These are phyloP conservation scores for Vombatus ursinus DNA, from an alignment of 2,113 vertebrate species.

Conservation along the genomic window DNA sequence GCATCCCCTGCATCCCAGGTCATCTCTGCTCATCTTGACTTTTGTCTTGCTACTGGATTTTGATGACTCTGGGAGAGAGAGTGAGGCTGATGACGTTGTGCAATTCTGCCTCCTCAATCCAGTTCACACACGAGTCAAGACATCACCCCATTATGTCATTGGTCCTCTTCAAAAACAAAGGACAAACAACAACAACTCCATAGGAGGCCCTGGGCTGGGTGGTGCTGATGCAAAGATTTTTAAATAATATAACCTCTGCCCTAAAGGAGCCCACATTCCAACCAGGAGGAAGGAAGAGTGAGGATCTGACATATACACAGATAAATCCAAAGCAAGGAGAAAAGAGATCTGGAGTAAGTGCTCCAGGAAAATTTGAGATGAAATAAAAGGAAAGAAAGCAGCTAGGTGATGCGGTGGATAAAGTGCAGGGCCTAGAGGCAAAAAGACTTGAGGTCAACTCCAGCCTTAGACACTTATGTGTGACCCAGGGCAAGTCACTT, in stretches of 20 bases:
- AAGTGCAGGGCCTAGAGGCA: not conserved
- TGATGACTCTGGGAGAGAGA: not conserved
- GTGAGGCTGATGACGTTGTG: too few species aligned
- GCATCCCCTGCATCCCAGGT: not conserved
- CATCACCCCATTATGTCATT: not conserved
- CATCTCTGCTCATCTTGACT: not conserved
- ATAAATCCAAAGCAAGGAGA: too few species aligned
- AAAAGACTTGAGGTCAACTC: too few species aligned
- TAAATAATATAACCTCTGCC: too few species aligned
- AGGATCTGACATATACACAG: too few species aligned
- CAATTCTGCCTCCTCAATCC: too few species aligned
- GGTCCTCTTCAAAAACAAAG: not conserved
- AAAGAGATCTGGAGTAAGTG: too few species aligned
- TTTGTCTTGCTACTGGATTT: not conserved
- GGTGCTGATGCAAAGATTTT: too few species aligned
- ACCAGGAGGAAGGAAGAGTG: too few species aligned
- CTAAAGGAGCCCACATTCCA: too few species aligned
- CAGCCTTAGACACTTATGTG: not conserved
- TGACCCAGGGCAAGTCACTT: too few species aligned
- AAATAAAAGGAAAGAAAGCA: not conserved
- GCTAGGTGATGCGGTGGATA: not conserved
- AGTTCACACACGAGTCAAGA: not conserved
- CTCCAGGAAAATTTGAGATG: too few species aligned
- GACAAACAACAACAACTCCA: not conserved
- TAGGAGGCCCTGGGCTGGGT: not conserved